Evolutionary conservation across 2,888 invertebrate genomes (phyloP), one percentile per base, ranked within the genome.

Genomic region (Iphiclides podalirius): DNA sequence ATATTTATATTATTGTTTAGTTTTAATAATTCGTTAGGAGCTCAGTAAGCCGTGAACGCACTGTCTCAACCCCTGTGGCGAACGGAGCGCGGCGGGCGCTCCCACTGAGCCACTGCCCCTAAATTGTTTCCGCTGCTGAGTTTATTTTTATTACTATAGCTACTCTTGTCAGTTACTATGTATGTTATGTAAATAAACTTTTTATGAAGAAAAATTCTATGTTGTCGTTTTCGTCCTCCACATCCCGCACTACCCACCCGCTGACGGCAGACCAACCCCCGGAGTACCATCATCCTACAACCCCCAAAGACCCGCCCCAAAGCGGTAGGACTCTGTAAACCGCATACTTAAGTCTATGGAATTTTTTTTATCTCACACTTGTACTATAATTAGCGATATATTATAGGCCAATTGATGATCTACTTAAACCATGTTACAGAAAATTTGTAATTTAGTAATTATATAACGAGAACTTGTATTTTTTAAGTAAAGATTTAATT

Each of bases 121-220:
- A 61, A 61, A 58, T 50, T 58, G 61, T 68, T 62, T 69, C 63
- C 61, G 72, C 75, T 77, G 66, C 76, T 72, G 75, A 72, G 74
- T 74, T 75, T 69, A 69, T 73, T 75, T 73, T 70, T 65, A 63
- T 67, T 69, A 72, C 66, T 76, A 70, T 73, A 75, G 64, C 72
- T 75, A 75, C 63, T 74, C 70, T 75, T 79, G 73, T 82, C 76
- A 75, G 78, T 80, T 81, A 70, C 58, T 77, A 76, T 81, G 73
- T 75, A 82, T 80, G 79, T 83, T 82, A 83, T 83, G 84, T 85
- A 85, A 85, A 85, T 85, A 85, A 81, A 83, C 75, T 79, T 79
- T 82, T 74, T 73, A 71, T 71, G 69, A 71, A 67, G 43, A 49
- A 49, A 39, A 16, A 4, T 9, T 16, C 0, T 1, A 1, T 37